Base-by-base conservation (phyloP, 2,888 invertebrate genomes). In the Chouioia cunea region DNA sequence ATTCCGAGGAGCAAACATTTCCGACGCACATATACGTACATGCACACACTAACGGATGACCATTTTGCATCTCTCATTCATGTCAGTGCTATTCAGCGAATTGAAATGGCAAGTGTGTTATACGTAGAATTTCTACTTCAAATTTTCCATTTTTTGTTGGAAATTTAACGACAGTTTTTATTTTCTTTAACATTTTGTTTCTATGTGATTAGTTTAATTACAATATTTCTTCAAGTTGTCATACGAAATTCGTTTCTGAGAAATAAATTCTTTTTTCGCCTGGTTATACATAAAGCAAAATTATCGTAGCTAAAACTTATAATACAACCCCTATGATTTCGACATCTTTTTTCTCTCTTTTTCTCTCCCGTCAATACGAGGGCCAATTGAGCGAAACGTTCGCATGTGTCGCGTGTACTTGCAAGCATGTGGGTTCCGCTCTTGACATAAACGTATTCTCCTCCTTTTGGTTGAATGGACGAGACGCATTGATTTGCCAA, bases 31-130 rank as follows among this genome's bases (percentile, higher is more conserved):
- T 60, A 58, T 22, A 58, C 63, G 62, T 27, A 52, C 48, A 36
- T 56, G 60, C 59, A 23, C 48, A 23, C 44, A 44, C n/a, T 15
- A 1, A 47, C 16, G 20, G 16, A 83, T 85, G 84, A 85, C 84
- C 85, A 85, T 85, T 85, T 85, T 79, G 81, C 64, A 44, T 82
- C 78, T 81, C 80, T 85, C 83, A 85, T 85, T 85, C 84, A 83
- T n/a, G 65, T 67, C 73, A 36, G 36, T 36, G 72, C 74, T 76
- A 80, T 81, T 80, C 80, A 80, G 72, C 70, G 70, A 69, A 20
- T 20, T 52, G 52, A 52, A 52, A 16, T 10, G 20, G 12, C 36
- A 12, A 36, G n/a, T n/a, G n/a, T n/a, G n/a, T n/a, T n/a, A n/a
- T n/a, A n/a, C n/a, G n/a, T n/a, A n/a, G n/a, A n/a, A n/a, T n/a